Base-by-base conservation (phyloP, 2,113 vertebrate species). In the Pseudorhombus dupliciocellatus region DNA sequence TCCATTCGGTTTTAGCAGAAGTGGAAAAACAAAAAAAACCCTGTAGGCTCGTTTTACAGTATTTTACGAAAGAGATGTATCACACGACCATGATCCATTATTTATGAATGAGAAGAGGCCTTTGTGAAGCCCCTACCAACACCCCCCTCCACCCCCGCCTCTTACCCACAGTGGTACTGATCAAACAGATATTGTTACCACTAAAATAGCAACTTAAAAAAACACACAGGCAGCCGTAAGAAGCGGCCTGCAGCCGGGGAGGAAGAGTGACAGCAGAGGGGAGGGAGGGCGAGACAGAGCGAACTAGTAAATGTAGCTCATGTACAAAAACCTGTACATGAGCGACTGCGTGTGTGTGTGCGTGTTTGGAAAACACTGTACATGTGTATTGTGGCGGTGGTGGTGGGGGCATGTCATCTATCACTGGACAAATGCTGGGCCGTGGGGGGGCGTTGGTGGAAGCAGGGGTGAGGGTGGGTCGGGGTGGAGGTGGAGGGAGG, bases 401-500 rank as follows among this genome's bases (percentile, higher is more conserved):
- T 28, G 71, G 46, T 64, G 71, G 75, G 66, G 59, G 73, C 7
- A 92, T 95, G 94, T 96, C 96, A 98, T 98, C 96, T 97, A 98
- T 99, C 97, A 98, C 95, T 93, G 95, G 95, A 97, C 96, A 97
- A 96, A 97, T 95, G 96, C 94, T 78, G 65, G 70, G 44, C 79
- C 67, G 80, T 70, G 71, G 75, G 93, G 93, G 94, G 81, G 77
- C 77, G 84, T 31, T 73, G 62, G 77, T 70, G 70, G 82, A 73
- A 64, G 53, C 64, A 77, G 75, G 70, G 72, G 74, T 91, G 93
- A 48, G 78, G 74, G 76, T 93, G 94, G 81, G 77, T 70, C 68
- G 73, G 75, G 91, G 93, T 5, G 92, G 91, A 46, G 42, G 31
- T 16, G 7, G 8, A 37, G 14, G 57, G 30, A 52, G 26, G 12